Evolutionary conservation across 2,888 invertebrate species (phyloP), one percentile per base, ranked within the genome.

Genomic region (Ypsolopha scabrella): DNA sequence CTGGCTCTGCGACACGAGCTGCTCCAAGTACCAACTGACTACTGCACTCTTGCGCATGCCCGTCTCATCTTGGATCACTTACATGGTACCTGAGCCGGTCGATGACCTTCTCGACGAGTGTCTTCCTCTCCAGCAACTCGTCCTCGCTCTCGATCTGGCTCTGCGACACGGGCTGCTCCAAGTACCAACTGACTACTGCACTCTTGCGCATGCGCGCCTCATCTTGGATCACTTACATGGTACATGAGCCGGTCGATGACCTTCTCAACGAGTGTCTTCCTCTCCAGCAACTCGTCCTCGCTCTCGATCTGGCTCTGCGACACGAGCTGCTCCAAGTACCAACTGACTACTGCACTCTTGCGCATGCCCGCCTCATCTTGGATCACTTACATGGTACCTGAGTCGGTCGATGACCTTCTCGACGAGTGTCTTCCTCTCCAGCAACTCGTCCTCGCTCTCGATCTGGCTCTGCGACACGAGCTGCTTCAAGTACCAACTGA

Each of bases 21-120:
- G 93, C 65, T 94, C 93, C 60, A 99, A 80, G 75, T 98, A 99
- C 98, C 99, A 99, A 60, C 93, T 92, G 36, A 98, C 91, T 1
- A 99, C 88, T 48, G 95, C 93, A 60, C 93, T 94, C 63, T 93
- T 91, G 56, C 88, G 90, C 77, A 92, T 89, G 1, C 94, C 94
- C 47, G 92, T 33, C n/a, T n/a, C n/a, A n/a, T 14, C 41, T 6
- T 10, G 3, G 39, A 24, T 24, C 24, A 88, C 92, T 87, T 75
- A 94, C 94, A 64, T 93, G 92, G 72, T 94, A 93, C 68, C 94
- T 93, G 33, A 98, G 90, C 52, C 98, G 88, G 70, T 98, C 96
- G 52, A 99, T 92, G 52, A 99, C 94, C 85, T 97, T 98, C 72
- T 98, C 97, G 33, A 97, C 92, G 33, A 99, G 82, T 10, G 91